A percentile compares a stretch with the other conserved stretches of the same genome.
Conservation (phyloP, 2,888 invertebrate genomes). For the Heliconius aoede region DNA sequence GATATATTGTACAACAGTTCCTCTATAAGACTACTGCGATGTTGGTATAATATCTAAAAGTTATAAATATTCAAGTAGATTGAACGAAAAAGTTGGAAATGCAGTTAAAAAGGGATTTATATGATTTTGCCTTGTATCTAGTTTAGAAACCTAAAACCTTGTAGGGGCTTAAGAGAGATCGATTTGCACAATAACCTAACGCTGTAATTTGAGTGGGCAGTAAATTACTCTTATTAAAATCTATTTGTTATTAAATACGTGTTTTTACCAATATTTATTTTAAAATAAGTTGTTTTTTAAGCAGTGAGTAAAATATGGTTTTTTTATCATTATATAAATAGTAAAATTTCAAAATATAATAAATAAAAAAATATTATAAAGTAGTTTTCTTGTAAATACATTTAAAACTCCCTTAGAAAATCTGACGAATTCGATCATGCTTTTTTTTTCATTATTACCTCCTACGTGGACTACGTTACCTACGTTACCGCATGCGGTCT, state of each 20-base stretch:
- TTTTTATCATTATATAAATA: too few species aligned
- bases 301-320: too few species aligned
- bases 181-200: slow-evolving; percentile 13
- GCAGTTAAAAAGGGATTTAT: slow-evolving; percentile 8
- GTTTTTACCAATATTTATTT: too few species aligned
- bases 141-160: slow-evolving; percentile 6
- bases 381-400: too few species aligned
- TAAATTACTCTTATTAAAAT: neutral
- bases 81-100: neutral
- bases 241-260: neutral
- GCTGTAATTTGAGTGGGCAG: neutral
- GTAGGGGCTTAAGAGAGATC: slow-evolving; percentile 14
- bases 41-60: slow-evolving; percentile 15
- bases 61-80: slow-evolving; percentile 21
- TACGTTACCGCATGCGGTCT: too few species aligned
- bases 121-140: slow-evolving; percentile 17
- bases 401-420: too few species aligned
- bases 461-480: too few species aligned
- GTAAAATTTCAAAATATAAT: too few species aligned
- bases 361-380: too few species aligned
- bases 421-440: too few species aligned
- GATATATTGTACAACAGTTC: neutral
- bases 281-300: too few species aligned
- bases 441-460: too few species aligned
- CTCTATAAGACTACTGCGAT: neutral